These are phyloP conservation scores for Tachina fera DNA, from an alignment of 2,888 invertebrate species.

Conservation along the genomic window DNA sequence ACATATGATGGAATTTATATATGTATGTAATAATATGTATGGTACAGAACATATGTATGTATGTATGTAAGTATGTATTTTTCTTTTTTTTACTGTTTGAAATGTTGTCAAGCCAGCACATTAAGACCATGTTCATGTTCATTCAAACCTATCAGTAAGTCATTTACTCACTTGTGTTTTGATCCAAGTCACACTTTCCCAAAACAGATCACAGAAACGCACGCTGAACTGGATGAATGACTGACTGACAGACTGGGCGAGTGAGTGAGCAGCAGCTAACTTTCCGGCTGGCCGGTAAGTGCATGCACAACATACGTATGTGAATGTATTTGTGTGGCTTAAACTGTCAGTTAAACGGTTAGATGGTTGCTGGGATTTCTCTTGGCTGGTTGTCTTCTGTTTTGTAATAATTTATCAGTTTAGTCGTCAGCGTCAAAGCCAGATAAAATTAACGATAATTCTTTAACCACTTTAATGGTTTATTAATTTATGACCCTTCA, in stretches of 20 bases:
- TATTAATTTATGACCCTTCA: slow-evolving; percentile 83
- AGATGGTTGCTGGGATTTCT: slow-evolving; percentile 28
- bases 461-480: slow-evolving; percentile 83
- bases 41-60: not conserved
- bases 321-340: slow-evolving; percentile 41
- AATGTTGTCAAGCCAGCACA: slow-evolving; percentile 66
- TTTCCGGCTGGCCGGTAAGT: slow-evolving; percentile 6
- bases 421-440: slow-evolving; percentile 80
- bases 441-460: slow-evolving; percentile 83
- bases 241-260: slow-evolving; percentile 16
- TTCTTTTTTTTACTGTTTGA: slow-evolving; percentile 29
- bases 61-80: not conserved
- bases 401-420: slow-evolving; percentile 83
- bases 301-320: not conserved
- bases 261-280: slow-evolving; percentile 8
- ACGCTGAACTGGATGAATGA: slow-evolving; percentile 6
- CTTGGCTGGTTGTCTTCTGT: slow-evolving; percentile 78
- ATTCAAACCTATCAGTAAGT: slow-evolving; percentile 58
- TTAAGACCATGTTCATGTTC: slow-evolving; percentile 59
- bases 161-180: slow-evolving; percentile 66
- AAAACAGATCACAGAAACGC: slow-evolving; percentile 45
- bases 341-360: slow-evolving; percentile 35
- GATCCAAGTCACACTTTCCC: slow-evolving; percentile 70
- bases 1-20: too few species aligned
- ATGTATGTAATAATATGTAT: too few species aligned